Evolutionary conservation across 2,888 invertebrate species (phyloP), one percentile per base, ranked within the genome.

Genomic region (Acleris cristana): DNA sequence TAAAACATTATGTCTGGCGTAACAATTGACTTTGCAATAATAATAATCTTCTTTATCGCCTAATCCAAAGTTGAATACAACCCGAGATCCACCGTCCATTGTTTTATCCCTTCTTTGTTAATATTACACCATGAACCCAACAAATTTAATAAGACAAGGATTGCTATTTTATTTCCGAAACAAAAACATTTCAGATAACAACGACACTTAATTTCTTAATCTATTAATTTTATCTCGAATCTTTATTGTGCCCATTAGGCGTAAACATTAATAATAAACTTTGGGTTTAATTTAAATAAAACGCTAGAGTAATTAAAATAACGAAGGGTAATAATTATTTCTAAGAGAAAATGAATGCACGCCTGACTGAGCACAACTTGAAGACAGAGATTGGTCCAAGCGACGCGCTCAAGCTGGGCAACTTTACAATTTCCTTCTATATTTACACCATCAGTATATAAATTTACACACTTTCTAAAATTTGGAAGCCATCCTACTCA

Each of bases 281-380:
- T 58, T 23, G 58, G 67, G 57, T 63, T 67, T 63, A 63, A 67
- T 67, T 63, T 58, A 63, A 67, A 63, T 63, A 67, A 67, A 63
- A 67, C 40, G 62, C 8, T 10, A 48, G 58, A 67, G 63, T 67
- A 63, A 67, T 67, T 67, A 67, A 62, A 67, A 63, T 67, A 63
- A 67, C 62, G 62, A 58, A 23, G 62, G 58, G 62, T 67, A 58
- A 64, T 60, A 66, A 69, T 71, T 72, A 72, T 70, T 65, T 68
- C 70, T 70, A 44, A 55, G 58, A 63, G 64, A 64, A 69, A 67
- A 70, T 65, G 67, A 69, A 69, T 65, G 65, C 65, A 66, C 72
- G 66, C 60, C 56, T 72, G 67, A 67, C 67, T 67, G 63, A 67
- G 67, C 67, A 40, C 57, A 44, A 67, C 67, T 67, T 67, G 44